A percentile compares a stretch with the other conserved stretches of the same genome.
These are phyloP conservation scores for Micrastur ruficollis DNA, from an alignment of 2,797 vertebrate genomes.

Conservation along the genomic window DNA sequence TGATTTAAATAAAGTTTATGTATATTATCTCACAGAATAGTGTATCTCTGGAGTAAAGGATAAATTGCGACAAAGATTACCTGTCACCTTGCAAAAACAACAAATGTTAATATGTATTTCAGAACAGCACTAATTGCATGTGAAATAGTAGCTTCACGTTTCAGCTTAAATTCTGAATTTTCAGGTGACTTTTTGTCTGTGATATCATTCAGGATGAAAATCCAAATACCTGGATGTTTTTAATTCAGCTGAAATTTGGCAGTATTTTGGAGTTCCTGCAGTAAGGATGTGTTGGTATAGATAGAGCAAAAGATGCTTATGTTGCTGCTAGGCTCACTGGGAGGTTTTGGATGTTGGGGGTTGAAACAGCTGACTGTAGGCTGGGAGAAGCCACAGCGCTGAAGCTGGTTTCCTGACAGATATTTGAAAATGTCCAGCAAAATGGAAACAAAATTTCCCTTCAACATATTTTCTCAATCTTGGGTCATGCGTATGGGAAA, in stretches of 20 bases:
- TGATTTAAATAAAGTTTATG: not conserved
- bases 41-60: not conserved
- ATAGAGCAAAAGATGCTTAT: not conserved
- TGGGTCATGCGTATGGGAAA: not conserved
- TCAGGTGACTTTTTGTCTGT: not conserved
- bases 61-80: not conserved
- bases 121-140: not conserved
- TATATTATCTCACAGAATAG: not conserved
- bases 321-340: not conserved
- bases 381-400: not conserved
- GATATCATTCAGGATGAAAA: not conserved
- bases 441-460: not conserved
- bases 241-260: not conserved
- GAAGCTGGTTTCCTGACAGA: not conserved
- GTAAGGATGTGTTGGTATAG: not conserved
- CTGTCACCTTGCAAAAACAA: not conserved
- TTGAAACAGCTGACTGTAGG: not conserved
- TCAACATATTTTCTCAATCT: not conserved
- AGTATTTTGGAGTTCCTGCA: not conserved
- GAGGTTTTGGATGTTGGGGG: rapidly evolving
- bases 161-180: not conserved
- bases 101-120: not conserved
- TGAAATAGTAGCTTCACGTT: not conserved
- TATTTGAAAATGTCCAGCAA: not conserved
- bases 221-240: not conserved